Evolutionary conservation across 2,797 vertebrate genomes (phyloP).

Genomic region (Parauchenoglanis ngamensis): DNA sequence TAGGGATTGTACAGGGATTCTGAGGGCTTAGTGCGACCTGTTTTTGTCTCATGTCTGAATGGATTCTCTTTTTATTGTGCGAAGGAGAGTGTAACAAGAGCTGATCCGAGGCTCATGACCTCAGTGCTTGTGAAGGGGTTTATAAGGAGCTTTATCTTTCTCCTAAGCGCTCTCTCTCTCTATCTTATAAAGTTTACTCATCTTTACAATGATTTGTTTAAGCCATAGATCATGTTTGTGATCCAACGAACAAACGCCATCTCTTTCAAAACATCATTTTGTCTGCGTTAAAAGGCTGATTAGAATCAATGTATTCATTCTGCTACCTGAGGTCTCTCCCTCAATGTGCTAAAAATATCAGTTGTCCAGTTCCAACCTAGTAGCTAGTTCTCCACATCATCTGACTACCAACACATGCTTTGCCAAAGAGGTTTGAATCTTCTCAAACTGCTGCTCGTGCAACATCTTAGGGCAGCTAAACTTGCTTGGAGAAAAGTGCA

Average conservation of each 20-base stretch:
- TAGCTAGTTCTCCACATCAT: background rate
- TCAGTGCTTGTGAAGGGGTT: slow-evolving; percentile 31
- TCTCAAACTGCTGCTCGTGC: background rate
- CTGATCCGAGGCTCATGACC: slow-evolving; percentile 50
- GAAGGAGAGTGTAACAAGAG: slow-evolving; percentile 35
- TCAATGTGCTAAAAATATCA: slow-evolving; percentile 15
- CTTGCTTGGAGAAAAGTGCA: background rate
- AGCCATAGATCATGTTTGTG: background rate
- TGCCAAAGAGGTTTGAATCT: background rate
- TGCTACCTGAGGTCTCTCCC: background rate
- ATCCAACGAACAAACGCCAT: background rate
- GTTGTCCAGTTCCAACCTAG: background rate
- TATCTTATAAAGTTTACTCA: slow-evolving; percentile 38
- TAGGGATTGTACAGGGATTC: slow-evolving; percentile 17
- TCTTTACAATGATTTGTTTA: background rate
- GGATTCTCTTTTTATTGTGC: slow-evolving; percentile 22
- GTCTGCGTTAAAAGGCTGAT: background rate
- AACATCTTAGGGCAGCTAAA: background rate
- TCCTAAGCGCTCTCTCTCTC: slow-evolving; percentile 46
- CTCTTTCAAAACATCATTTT: background rate
- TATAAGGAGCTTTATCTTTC: slow-evolving; percentile 53
- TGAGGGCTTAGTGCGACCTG: background rate
- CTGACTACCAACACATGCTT: background rate
- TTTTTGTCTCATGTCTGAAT: slow-evolving; percentile 21
- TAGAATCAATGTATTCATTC: slow-evolving; percentile 1